These are phyloP conservation scores for Hypolimnas misippus DNA, from an alignment of 2,888 invertebrate species.

Conservation along the genomic window DNA sequence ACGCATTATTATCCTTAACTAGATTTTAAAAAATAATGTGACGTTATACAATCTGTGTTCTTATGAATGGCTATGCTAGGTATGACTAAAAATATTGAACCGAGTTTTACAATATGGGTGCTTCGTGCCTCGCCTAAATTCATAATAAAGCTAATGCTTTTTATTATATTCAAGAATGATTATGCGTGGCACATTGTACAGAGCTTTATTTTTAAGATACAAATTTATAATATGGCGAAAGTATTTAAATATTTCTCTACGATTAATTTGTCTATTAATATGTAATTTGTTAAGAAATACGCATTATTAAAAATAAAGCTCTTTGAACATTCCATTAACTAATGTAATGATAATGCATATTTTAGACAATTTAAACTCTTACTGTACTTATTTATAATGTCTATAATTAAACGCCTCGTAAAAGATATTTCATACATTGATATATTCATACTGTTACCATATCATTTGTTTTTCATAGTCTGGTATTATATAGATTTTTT, in stretches of 20 bases:
- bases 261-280: conserved; percentile 1
- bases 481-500: conserved; percentile 70
- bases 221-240: conserved; percentile 3
- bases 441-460: conserved; percentile 75
- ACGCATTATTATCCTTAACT: conserved; percentile 14
- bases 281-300: conserved; percentile 5
- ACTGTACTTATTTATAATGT: conserved; percentile 34
- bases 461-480: conserved; percentile 79
- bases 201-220: conserved; percentile 12
- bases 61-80: conserved; percentile 8
- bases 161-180: conserved; percentile 4
- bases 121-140: conserved; percentile 24
- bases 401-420: conserved; percentile 35
- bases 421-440: conserved; percentile 52
- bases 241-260: conserved; percentile 2
- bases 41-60: conserved; percentile 8
- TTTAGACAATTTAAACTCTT: conserved; percentile 36
- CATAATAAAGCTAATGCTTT: conserved; percentile 4
- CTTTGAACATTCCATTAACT: conserved; percentile 35
- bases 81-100: conserved; percentile 5
- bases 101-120: conserved; percentile 15
- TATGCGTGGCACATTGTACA: conserved; percentile 20
- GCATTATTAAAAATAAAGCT: conserved; percentile 20
- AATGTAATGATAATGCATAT: conserved; percentile 24
- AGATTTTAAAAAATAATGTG: conserved; percentile 8